Evolutionary conservation across 2,888 invertebrate genomes (phyloP).

Genomic region (Kryphioiulus occultus): DNA sequence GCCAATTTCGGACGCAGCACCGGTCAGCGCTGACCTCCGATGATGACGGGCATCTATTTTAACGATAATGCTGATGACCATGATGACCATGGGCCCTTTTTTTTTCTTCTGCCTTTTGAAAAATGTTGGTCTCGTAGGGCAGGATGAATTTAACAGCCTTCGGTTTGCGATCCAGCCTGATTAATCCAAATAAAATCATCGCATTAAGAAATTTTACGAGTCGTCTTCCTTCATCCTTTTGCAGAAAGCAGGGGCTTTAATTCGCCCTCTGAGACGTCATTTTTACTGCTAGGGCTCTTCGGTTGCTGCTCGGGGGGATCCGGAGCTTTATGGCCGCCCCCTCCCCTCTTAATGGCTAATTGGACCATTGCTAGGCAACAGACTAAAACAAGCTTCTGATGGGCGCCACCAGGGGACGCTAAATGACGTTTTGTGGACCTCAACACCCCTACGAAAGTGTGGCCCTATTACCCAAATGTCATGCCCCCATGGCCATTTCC

Average conservation of each 20-base stretch:
- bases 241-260: not conserved
- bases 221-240: slow-evolving; percentile 31
- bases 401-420: not conserved
- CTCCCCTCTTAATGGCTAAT: slow-evolving; percentile 10
- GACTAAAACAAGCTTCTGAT: not conserved
- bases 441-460: no score
- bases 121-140: not conserved
- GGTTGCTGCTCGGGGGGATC: slow-evolving; percentile 12
- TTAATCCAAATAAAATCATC: slow-evolving; percentile 35
- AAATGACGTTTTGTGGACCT: no score
- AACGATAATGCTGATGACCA: not conserved
- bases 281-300: slow-evolving; percentile 17
- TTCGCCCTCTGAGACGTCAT: slow-evolving; percentile 20
- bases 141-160: not conserved
- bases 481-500: no score
- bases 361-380: slow-evolving; percentile 9
- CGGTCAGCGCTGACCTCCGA: not conserved
- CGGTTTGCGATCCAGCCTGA: slow-evolving; percentile 26
- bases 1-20: not conserved
- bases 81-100: not conserved
- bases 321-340: not conserved
- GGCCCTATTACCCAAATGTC: no score
- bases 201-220: slow-evolving; percentile 25
- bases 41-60: slow-evolving; percentile 10
- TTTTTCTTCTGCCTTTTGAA: not conserved